A percentile compares a stretch with the other conserved stretches of the same genome.
These are phyloP conservation scores for Gymnarchus niloticus DNA, from an alignment of 2,113 vertebrate species.

Conservation along the genomic window DNA sequence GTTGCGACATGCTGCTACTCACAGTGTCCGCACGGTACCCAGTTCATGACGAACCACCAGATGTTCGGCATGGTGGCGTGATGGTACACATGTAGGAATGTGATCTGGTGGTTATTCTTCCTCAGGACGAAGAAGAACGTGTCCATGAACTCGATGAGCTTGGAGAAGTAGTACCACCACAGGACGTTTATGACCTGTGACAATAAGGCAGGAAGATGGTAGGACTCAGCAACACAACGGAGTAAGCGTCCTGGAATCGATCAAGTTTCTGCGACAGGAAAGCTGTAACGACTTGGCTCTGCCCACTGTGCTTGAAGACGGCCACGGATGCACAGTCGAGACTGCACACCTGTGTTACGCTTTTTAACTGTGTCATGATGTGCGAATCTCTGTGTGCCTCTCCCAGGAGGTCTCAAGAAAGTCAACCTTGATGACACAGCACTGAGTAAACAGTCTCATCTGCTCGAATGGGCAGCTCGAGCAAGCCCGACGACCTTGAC, in stretches of 20 bases:
- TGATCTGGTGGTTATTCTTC: conserved; percentile 95
- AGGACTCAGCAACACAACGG: neutral
- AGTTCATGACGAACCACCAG: conserved; percentile 99
- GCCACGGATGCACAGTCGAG: neutral
- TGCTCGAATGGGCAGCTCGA: conserved; percentile 30
- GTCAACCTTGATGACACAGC: conserved; percentile 31
- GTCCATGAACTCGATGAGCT: conserved; percentile 96
- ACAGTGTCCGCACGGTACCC: conserved; percentile 96
- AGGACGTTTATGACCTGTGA: conserved; percentile 78
- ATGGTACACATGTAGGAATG: conserved; percentile 90
- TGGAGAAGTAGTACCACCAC: conserved; percentile 99
- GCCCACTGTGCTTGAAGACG: conserved; percentile 12
- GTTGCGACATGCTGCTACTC: conserved; percentile 55
- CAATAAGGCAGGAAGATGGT: neutral
- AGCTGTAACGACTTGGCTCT: neutral
- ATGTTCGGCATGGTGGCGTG: conserved; percentile 91
- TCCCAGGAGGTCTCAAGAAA: conserved; percentile 17
- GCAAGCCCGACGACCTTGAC: conserved; percentile 14
- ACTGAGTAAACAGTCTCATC: conserved; percentile 42
- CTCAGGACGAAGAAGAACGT: conserved; percentile 97
- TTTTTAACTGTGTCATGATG: conserved; percentile 27
- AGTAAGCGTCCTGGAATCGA: neutral
- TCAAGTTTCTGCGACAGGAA: neutral
- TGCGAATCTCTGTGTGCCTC: conserved; percentile 15
- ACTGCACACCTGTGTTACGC: neutral